A percentile compares a stretch with the other conserved stretches of the same genome.
phyloP scores from a whole-genome alignment of 2,113 vertebrate genomes.

The Machaerirhynchus nigripectus region DNA sequence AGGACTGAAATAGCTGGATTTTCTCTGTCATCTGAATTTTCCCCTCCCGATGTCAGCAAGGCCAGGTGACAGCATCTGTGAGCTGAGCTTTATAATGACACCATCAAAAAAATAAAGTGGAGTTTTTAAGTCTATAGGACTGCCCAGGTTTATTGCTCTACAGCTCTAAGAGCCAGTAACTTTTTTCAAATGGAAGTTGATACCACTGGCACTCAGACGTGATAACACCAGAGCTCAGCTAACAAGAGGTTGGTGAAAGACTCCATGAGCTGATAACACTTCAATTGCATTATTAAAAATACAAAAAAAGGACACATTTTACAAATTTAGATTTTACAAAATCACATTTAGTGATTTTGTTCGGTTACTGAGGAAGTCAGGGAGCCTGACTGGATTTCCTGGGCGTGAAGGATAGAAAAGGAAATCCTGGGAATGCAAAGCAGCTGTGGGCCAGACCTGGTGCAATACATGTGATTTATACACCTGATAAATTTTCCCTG shows the following conservation, averaged over 20 bases:
- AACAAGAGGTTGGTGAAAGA: neutral
- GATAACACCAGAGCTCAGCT: neutral
- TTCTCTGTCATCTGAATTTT: neutral
- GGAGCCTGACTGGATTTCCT: neutral
- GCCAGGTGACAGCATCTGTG: neutral
- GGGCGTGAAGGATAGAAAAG: fast-evolving
- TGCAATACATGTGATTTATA: neutral
- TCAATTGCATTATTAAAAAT: neutral
- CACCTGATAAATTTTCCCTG: neutral
- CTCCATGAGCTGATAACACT: neutral
- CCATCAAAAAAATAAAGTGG: neutral
- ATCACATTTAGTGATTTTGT: neutral
- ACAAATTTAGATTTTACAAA: too few relatives aligned
- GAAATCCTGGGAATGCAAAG: neutral
- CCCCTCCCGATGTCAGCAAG: neutral
- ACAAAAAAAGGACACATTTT: neutral
- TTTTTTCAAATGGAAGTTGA: neutral
- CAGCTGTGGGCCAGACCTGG: fast-evolving
- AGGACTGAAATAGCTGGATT: neutral
- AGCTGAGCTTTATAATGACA: neutral
- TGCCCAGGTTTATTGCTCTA: neutral
- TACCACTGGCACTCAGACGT: neutral
- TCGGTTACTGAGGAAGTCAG: neutral
- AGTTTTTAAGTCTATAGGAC: neutral
- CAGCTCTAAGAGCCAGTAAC: neutral